phyloP scores from a whole-genome alignment of 2,113 vertebrate genomes.

The Cyanistes caeruleus region DNA sequence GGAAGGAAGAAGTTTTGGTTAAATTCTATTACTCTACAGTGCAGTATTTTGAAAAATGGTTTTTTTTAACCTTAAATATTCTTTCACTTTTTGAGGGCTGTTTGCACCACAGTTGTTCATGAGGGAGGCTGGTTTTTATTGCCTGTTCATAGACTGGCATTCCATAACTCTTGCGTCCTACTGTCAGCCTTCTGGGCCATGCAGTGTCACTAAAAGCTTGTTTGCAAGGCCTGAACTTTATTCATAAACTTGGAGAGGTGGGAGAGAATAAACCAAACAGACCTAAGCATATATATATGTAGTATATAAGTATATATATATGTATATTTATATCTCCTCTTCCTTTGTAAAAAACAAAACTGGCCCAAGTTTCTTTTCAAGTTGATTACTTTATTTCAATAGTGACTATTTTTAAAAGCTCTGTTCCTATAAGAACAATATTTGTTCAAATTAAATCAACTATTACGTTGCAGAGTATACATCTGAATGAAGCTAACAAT shows the following conservation, averaged over 20 bases:
- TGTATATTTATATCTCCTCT: not conserved
- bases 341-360: constrained; percentile 42
- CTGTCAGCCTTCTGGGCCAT: not conserved
- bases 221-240: not conserved
- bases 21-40: not conserved
- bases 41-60: not conserved
- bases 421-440: constrained; percentile 62
- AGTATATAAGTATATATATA: not conserved
- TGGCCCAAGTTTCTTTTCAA: constrained; percentile 47
- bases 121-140: not conserved
- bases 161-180: not conserved
- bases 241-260: not conserved
- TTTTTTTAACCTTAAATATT: not conserved
- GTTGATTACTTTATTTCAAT: constrained; percentile 79
- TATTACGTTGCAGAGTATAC: constrained; percentile 36
- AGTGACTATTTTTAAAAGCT: constrained; percentile 60
- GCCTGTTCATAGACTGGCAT: not conserved
- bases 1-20: not conserved
- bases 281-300: not conserved
- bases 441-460: constrained; percentile 25
- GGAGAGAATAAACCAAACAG: not conserved
- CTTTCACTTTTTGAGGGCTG: not conserved
- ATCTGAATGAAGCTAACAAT: constrained; percentile 44
- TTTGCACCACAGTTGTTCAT: not conserved
- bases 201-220: not conserved